Evolutionary conservation across 2,888 invertebrate species (phyloP).

Genomic region (Plusia festucae): DNA sequence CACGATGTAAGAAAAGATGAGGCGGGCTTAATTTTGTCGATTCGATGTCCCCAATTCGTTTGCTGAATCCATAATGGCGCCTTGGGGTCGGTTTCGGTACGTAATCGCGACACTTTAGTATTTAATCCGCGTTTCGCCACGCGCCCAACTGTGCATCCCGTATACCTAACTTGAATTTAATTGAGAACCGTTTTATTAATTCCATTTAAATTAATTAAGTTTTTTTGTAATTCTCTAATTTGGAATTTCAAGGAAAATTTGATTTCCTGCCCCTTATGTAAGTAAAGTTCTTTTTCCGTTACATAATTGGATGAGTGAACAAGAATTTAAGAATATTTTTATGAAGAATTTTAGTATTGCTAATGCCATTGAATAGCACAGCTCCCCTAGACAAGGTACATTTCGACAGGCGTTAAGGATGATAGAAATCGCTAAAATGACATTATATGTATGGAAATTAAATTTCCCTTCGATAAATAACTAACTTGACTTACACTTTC

Average conservation of each 20-base stretch:
- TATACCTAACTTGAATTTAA: slow-evolving; percentile 77
- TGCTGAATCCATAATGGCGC: slow-evolving; percentile 85
- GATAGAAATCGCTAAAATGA: too few relatives aligned
- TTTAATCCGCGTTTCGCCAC: slow-evolving; percentile 80
- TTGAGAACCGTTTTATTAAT: slow-evolving; percentile 60
- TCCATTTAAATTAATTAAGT: slow-evolving; percentile 35
- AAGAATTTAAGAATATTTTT: too few relatives aligned
- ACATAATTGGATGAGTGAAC: too few relatives aligned
- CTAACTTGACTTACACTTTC: too few relatives aligned
- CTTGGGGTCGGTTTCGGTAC: slow-evolving; percentile 75
- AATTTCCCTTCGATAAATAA: too few relatives aligned
- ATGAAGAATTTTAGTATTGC: too few relatives aligned
- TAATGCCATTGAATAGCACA: too few relatives aligned
- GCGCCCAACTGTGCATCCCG: slow-evolving; percentile 65
- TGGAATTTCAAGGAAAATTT: slow-evolving; percentile 6
- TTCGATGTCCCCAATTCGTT: slow-evolving; percentile 87
- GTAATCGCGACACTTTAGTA: slow-evolving; percentile 81
- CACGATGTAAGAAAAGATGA: slow-evolving; percentile 84
- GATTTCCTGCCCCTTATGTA: background rate
- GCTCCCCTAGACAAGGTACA: too few relatives aligned
- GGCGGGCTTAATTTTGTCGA: slow-evolving; percentile 86
- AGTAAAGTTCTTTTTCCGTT: background rate
- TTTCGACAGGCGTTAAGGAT: too few relatives aligned
- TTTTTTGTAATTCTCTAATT: slow-evolving; percentile 20
- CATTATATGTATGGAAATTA: too few relatives aligned